phyloP scores from a whole-genome alignment of 1,140 invertebrate species.

The Drosophila sechellia region DNA sequence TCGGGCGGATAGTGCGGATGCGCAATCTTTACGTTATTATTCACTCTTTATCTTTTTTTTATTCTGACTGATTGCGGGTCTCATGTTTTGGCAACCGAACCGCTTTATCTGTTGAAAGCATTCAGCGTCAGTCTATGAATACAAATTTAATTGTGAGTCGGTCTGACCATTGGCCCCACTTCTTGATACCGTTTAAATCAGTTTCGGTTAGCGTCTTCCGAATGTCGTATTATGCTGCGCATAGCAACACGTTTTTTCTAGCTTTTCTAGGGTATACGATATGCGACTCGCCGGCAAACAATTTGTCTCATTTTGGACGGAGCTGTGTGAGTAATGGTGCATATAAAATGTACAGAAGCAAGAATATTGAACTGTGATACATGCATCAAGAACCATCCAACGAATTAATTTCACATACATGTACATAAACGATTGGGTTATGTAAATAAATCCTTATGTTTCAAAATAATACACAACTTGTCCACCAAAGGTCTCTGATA shows the following conservation, averaged over 20 bases:
- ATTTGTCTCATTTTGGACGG: constrained; percentile 23
- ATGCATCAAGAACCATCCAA: constrained; percentile 18
- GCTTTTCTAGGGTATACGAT: constrained; percentile 12
- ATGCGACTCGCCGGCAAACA: constrained; percentile 7
- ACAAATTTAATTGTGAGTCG: constrained; percentile 23
- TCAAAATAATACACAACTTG: neutral
- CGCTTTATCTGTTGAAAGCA: constrained; percentile 23
- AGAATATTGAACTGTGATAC: constrained; percentile 46
- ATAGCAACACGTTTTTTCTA: neutral
- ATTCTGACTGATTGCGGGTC: constrained; percentile 22
- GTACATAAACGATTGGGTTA: no score
- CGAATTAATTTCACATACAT: neutral
- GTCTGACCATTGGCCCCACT: constrained; percentile 44
- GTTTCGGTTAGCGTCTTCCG: neutral
- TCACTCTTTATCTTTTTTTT: constrained; percentile 12
- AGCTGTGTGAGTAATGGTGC: constrained; percentile 61
- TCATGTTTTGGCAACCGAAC: constrained; percentile 8
- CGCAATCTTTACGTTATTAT: constrained; percentile 10
- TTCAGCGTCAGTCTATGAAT: constrained; percentile 20
- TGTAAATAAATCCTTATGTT: neutral
- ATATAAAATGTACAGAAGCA: constrained; percentile 59
- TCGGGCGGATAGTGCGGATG: constrained; percentile 14
- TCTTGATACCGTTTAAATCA: constrained; percentile 6
- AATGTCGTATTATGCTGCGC: neutral
- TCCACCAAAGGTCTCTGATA: constrained; percentile 9